These are phyloP conservation scores for Diabrotica balteata DNA, from an alignment of 2,888 invertebrate genomes.

Conservation along the genomic window DNA sequence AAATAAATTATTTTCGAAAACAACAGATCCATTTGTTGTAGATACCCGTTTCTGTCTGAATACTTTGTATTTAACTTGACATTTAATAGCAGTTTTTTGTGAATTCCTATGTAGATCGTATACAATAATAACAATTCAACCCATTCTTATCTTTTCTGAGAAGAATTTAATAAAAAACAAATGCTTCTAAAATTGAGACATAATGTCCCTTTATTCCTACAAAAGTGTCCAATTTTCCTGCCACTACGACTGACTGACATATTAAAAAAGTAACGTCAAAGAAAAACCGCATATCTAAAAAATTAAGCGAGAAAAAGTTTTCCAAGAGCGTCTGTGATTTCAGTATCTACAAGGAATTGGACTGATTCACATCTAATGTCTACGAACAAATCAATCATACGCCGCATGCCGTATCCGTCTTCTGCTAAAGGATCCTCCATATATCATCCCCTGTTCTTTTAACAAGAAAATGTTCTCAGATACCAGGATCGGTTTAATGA, in stretches of 20 bases:
- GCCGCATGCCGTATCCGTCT: constrained; percentile 47
- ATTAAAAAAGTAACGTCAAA: constrained; percentile 57
- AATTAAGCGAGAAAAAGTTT: constrained; percentile 54
- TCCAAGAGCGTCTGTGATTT: constrained; percentile 48
- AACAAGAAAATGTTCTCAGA: constrained; percentile 26
- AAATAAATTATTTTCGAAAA: no score
- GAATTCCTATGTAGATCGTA: no score
- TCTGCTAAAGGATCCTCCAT: constrained; percentile 29
- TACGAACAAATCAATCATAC: constrained; percentile 56
- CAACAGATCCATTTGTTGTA: no score
- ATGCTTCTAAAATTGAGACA: constrained; percentile 43
- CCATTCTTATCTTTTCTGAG: no score
- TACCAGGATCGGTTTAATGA: not conserved
- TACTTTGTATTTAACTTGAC: no score
- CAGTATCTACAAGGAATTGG: constrained; percentile 51
- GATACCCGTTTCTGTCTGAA: no score
- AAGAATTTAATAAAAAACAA: no score
- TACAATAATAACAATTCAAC: no score
- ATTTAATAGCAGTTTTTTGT: no score
- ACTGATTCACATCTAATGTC: constrained; percentile 56
- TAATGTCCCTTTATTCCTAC: constrained; percentile 49
- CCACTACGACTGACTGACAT: constrained; percentile 54
- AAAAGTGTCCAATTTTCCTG: constrained; percentile 56
- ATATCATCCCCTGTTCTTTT: constrained; percentile 35
- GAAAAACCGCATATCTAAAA: constrained; percentile 50